Conservation (phyloP, 2,888 invertebrate genomes). For the Tryphoninae sp. region DNA sequence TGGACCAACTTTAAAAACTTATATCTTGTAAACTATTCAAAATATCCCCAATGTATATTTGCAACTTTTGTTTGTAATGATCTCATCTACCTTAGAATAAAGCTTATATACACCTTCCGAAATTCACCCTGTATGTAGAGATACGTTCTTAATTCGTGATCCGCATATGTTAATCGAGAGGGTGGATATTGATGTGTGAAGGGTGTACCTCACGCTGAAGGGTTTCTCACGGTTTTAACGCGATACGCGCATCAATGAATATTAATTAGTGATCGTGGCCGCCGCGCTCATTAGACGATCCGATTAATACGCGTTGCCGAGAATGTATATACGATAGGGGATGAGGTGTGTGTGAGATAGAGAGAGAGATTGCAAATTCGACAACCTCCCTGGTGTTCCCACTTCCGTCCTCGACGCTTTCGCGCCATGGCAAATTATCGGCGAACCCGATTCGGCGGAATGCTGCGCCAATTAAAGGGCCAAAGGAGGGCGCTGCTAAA, state of each 20-base stretch:
- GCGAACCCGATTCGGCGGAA: slow-evolving; percentile 57
- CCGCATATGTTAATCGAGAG: neutral
- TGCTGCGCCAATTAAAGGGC: slow-evolving; percentile 57
- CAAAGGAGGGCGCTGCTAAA: slow-evolving; percentile 11
- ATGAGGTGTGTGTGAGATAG: neutral
- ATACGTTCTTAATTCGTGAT: neutral
- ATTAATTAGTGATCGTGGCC: slow-evolving; percentile 56
- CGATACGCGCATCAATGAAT: slow-evolving; percentile 51
- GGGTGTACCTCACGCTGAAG: neutral
- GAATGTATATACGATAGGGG: neutral
- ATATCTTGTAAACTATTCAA: too few species aligned
- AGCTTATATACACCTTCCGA: too few species aligned
- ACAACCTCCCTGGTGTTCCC: slow-evolving; percentile 47
- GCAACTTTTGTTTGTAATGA: too few species aligned
- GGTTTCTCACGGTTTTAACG: neutral
- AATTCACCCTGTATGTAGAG: neutral
- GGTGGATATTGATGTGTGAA: neutral
- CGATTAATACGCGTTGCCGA: slow-evolving; percentile 38
- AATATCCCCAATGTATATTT: too few species aligned
- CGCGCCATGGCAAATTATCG: slow-evolving; percentile 53
- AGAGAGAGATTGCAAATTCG: slow-evolving; percentile 38
- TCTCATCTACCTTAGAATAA: too few species aligned
- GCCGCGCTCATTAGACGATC: slow-evolving; percentile 57
- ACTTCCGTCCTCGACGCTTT: slow-evolving; percentile 25
- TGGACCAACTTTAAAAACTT: too few species aligned